These are phyloP conservation scores for Protomyctophum bolini DNA, from an alignment of 2,113 vertebrate genomes.

Conservation along the genomic window DNA sequence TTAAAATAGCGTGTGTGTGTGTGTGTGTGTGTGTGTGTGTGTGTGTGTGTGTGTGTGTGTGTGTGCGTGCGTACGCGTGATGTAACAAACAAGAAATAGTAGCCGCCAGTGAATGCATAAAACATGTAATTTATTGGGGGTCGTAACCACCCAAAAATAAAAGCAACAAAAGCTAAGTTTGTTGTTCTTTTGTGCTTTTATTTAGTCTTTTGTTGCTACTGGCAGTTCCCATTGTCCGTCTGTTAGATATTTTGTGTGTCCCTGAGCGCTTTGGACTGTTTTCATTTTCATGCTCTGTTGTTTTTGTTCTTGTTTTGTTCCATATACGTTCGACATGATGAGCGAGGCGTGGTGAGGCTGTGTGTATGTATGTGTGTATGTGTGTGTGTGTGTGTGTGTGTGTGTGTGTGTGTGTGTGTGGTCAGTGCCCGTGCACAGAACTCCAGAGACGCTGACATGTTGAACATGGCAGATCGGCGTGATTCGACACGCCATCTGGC, in stretches of 20 bases:
- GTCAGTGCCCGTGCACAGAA: conserved; percentile 16
- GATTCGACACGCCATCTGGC: conserved; percentile 74
- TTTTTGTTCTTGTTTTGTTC: too few species aligned
- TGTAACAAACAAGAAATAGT: conserved; percentile 25
- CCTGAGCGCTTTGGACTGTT: too few species aligned
- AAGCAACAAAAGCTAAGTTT: conserved; percentile 10
- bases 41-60: conserved; percentile 1
- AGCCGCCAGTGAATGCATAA: conserved; percentile 32
- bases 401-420: conserved; percentile 14
- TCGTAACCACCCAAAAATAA: not conserved
- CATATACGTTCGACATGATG: too few species aligned
- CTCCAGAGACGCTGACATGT: conserved; percentile 51
- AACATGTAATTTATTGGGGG: conserved; percentile 36
- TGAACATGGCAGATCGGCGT: conserved; percentile 49
- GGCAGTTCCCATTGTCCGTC: too few species aligned
- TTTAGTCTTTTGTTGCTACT: too few species aligned
- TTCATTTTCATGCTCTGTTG: too few species aligned
- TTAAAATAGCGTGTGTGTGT: too few species aligned
- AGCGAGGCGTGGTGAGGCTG: too few species aligned
- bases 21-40: too few species aligned
- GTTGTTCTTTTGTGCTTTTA: too few species aligned
- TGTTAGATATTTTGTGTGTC: too few species aligned
- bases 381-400: conserved; percentile 39
- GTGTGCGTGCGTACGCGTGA: not conserved
- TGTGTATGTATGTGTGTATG: conserved; percentile 30